phyloP scores from a whole-genome alignment of 2,113 vertebrate genomes.

The Cyanoramphus novaezelandiae region DNA sequence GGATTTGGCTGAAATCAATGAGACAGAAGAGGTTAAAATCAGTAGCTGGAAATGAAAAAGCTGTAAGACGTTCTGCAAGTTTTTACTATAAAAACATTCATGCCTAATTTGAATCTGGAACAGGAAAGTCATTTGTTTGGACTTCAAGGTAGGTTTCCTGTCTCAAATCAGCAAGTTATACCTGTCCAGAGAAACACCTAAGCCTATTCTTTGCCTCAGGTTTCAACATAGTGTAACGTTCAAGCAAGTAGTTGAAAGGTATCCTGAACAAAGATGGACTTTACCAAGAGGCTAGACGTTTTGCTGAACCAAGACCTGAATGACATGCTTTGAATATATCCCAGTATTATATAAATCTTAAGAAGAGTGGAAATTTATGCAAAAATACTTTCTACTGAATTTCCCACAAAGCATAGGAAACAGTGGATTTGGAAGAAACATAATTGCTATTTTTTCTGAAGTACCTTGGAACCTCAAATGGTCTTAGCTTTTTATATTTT shows the following conservation, averaged over 20 bases:
- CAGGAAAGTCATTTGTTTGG: slow-evolving; percentile 33
- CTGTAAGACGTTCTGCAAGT: background rate
- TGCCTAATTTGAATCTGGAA: slow-evolving; percentile 15
- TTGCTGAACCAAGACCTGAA: background rate
- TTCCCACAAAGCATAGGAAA: background rate
- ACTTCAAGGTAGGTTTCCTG: slow-evolving; percentile 37
- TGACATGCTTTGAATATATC: background rate
- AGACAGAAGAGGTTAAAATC: slow-evolving; percentile 36
- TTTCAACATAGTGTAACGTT: background rate
- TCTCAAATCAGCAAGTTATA: slow-evolving; percentile 16
- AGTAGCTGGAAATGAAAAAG: background rate
- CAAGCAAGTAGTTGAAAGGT: background rate
- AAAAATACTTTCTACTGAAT: background rate
- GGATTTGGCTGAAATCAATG: background rate
- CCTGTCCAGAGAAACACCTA: slow-evolving; percentile 23
- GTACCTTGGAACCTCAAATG: background rate
- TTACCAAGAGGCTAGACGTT: background rate
- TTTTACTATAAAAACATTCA: slow-evolving; percentile 12
- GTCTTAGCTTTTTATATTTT: background rate
- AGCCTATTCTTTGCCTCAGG: background rate
- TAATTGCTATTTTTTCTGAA: background rate
- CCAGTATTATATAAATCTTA: background rate
- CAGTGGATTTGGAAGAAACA: background rate
- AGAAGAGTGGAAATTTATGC: background rate
- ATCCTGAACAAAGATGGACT: background rate